Evolutionary conservation across 2,113 vertebrate genomes (phyloP), one percentile per base, ranked within the genome.

Genomic region (Morone chrysops): DNA sequence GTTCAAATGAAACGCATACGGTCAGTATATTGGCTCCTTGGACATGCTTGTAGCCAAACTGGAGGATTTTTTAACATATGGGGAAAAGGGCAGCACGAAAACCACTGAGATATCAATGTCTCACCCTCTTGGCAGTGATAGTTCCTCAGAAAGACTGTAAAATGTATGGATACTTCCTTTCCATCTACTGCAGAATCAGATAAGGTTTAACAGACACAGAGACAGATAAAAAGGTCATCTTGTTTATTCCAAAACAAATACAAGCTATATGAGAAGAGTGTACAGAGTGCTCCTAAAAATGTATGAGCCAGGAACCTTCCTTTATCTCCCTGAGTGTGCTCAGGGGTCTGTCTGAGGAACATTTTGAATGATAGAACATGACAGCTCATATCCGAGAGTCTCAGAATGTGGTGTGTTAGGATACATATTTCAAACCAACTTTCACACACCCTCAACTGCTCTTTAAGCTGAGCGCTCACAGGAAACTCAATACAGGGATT

Each of bases 361-460:
- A 70, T 16, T 53, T 48, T 31, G 76, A 84, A 61, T 81, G 87
- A 91, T 86, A 10, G 70, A 87, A 80, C 87, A 83, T 74, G 90
- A 87, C 87, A 80, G 80, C 82, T 90, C 81, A 83, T 86, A 80
- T 78, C 78, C 59, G 8, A 70, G 43, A 31, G 56, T 66, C 75
- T 77, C 66, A 10, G 10, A 82, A 81, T 59, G 77, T 17, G 66
- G 14, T 20, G 81, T 60, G 63, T 86, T 70, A 40, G 38, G 74
- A 80, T 75, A 75, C 83, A 86, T 87, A 85, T 89, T 91, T 89
- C 81, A 88, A 77, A 75, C 70, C 25, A 31, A 81, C 87, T 75
- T 75, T 80, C 71, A 53, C 80, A 81, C 86, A 85, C n/a, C 62
- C 57, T 78, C 70, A 60, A 36, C 41, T 54, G 72, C 62, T 83